Percentiles rank a stretch among this genome's conserved stretches.
These are phyloP conservation scores for Petrocephalus sullivani DNA, from an alignment of 2,797 vertebrate genomes.

Conservation along the genomic window DNA sequence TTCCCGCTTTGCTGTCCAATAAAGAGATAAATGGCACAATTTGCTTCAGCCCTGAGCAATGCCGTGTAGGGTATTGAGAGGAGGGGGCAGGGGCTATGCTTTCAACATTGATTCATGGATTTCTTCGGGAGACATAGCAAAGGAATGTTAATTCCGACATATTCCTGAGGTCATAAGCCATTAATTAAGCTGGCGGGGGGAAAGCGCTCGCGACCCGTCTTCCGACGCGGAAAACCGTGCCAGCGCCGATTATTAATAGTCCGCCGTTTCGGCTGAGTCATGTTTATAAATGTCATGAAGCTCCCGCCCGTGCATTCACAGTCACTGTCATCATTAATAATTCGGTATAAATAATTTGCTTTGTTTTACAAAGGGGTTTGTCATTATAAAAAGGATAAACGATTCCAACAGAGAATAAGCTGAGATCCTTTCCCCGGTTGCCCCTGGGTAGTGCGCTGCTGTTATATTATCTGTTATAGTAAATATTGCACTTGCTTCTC, in stretches of 20 bases:
- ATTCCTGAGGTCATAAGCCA: background rate
- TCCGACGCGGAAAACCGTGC: background rate
- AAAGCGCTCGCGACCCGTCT: background rate
- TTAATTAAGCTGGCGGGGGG: constrained; percentile 2
- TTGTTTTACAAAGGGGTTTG: background rate
- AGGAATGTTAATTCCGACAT: constrained; percentile 4
- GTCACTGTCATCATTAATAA: constrained; percentile 16
- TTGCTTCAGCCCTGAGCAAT: constrained; percentile 3
- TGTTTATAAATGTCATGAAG: constrained; percentile 15
- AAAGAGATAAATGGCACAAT: constrained; percentile 13
- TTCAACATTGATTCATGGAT: background rate
- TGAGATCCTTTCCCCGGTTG: background rate
- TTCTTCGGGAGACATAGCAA: background rate
- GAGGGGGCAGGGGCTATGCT: too few relatives aligned
- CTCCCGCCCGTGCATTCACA: background rate
- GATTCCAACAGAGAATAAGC: background rate
- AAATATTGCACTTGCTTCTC: background rate
- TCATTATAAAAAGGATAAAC: constrained; percentile 5
- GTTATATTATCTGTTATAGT: background rate
- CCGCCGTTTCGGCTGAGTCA: background rate
- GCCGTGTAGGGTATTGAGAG: background rate
- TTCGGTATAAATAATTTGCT: background rate
- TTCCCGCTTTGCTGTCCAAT: constrained; percentile 14
- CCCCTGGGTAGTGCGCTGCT: background rate
- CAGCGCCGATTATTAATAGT: constrained; percentile 2